Conservation (phyloP, 2,797 vertebrate species). For the Xyrichtys novacula region DNA sequence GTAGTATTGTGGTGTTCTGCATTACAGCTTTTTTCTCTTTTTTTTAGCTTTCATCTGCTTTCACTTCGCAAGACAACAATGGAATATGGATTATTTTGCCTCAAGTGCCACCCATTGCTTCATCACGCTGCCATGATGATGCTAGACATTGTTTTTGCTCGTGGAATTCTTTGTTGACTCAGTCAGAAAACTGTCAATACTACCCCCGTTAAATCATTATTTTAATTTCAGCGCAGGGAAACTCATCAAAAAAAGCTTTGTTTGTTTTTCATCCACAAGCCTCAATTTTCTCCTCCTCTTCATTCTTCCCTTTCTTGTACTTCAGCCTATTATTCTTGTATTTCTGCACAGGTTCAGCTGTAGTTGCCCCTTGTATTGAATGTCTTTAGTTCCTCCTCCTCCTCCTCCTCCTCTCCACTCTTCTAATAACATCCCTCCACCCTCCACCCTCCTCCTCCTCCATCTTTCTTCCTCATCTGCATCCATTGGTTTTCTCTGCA, state of each 20-base stretch:
- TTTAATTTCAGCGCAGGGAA: neutral
- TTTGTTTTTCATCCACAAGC: constrained; percentile 15
- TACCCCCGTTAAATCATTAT: constrained; percentile 9
- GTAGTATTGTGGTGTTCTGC: neutral
- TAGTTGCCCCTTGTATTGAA: constrained; percentile 20
- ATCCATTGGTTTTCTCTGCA: constrained; percentile 15
- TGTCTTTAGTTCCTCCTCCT: constrained; percentile 29
- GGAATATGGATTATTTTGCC: constrained; percentile 16
- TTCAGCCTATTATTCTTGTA: constrained; percentile 4
- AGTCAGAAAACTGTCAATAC: constrained; percentile 5
- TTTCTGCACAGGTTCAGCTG: constrained; percentile 15
- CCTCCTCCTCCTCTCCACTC: constrained; percentile 16
- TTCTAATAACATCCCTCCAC: constrained; percentile 5
- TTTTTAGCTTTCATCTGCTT: neutral
- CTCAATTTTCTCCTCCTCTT: constrained; percentile 23
- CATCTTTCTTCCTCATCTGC: constrained; percentile 38
- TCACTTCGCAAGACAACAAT: constrained; percentile 14
- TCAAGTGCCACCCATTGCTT: neutral
- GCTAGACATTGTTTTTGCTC: constrained; percentile 2
- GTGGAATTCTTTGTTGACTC: constrained; percentile 11
- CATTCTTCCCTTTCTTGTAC: neutral
- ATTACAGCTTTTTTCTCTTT: no score
- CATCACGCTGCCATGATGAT: neutral
- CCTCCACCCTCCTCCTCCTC: constrained; percentile 16
- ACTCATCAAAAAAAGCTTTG: neutral